Evolutionary conservation across 64 coral and sea anemone species (phyloP).

Genomic region (Porites lutea): DNA sequence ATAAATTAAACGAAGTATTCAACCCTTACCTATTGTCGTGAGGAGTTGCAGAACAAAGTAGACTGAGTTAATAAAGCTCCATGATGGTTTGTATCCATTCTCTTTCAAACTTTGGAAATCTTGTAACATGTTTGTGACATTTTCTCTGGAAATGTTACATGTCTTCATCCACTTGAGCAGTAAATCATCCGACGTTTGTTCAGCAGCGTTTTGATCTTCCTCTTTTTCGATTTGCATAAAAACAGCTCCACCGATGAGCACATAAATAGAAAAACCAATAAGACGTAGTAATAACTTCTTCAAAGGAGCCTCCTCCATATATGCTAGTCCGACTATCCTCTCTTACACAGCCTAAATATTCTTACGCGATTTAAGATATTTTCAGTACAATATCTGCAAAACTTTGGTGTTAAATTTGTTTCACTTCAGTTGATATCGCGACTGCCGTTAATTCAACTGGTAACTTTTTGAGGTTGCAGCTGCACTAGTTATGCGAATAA

Average conservation of each 20-base stretch:
- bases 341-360: too few species aligned
- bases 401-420: too few species aligned
- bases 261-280: neutral
- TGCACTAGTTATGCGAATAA: too few species aligned
- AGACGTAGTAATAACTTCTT: neutral
- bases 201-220: neutral
- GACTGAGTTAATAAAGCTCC: constrained; percentile 20
- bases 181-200: neutral
- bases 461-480: too few species aligned
- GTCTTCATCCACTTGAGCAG: neutral
- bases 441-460: too few species aligned
- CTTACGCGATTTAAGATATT: too few species aligned
- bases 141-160: constrained; percentile 4
- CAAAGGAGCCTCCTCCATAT: neutral
- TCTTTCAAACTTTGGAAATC: neutral
- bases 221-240: constrained; percentile 36
- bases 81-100: neutral
- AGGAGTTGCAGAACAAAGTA: constrained; percentile 24
- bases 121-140: neutral
- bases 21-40: constrained; percentile 24
- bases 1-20: neutral
- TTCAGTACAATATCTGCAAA: too few species aligned
- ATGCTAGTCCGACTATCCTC: neutral
- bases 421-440: too few species aligned
- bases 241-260: constrained; percentile 18